Base-by-base conservation (phyloP, 2,888 invertebrate genomes). In the Lymantria dispar region DNA sequence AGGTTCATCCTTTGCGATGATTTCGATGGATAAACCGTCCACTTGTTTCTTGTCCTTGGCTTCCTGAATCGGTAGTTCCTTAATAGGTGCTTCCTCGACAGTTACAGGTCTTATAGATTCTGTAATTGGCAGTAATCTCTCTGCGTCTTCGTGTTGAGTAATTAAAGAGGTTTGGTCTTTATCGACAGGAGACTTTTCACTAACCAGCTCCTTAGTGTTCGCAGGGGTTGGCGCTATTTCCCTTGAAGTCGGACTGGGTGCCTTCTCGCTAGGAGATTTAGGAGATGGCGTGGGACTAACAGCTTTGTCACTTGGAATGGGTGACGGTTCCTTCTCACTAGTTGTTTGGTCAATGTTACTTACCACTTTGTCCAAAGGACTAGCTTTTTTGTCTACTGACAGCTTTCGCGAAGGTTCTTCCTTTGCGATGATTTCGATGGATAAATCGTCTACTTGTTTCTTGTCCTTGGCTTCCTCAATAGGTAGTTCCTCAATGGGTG, bases 391-490 rank as follows among this genome's bases (percentile, higher is more conserved):
- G 0, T 48, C 49, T 3, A 14, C 39, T 10, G 45, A 14, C 0
- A 33, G 9, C 5, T 43, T 30, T 15, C 36, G 37, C 0, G 41
- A 10, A 8, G 15, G 13, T 9, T 42, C 45, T 7, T 48, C 48
- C 2, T 39, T 38, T 7, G 13, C 37, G 7, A 45, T 45, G 33
- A 56, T 60, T 0, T 59, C 33, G 10, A 3, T 33, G 3, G 33
- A 8, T 41, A 48, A 42, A 58, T 62, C 1, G 44, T 43, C 33
- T 10, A 5, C 9, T 10, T 12, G 42, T 43, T 9, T 52, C 37
- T 5, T 60, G n/a, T n/a, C n/a, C n/a, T 65, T 37, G 55, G 50
- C 44, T 61, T 61, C 29, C 59, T 58, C 48, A 66, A 70, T 11
- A n/a, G 52, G 48, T 40, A 48, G 31, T 47, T 70, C 58, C n/a